Evolutionary conservation across 2,888 invertebrate species (phyloP), one percentile per base, ranked within the genome.

Genomic region (Drosophila subquinaria): DNA sequence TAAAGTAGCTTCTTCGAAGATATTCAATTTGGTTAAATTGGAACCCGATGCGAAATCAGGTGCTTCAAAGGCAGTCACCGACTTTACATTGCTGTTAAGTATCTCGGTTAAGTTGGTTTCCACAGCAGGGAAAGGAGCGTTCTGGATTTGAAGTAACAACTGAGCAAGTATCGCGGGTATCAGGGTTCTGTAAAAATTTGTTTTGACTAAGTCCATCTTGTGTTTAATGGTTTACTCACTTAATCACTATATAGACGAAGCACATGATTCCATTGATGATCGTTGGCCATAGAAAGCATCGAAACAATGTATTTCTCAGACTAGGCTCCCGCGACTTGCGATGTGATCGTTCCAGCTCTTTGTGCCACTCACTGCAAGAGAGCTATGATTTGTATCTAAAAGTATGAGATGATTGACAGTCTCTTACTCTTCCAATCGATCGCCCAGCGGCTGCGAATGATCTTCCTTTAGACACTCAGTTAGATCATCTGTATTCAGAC

Each of bases 211-310:
- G 8, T n/a, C 8, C 13, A 36, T 9, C 35, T 36, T 4, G 4
- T 9, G 3, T 11, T 27, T 9, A 1, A 10, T 2, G 9, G 17
- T 8, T 23, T n/a, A 15, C 89, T 79, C 76, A 93, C 93, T 92
- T 93, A n/a, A 93, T 81, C 5, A 90, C 62, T 42, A 92, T 92
- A 53, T 91, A 93, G 38, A 90, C 73, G n/a, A 95, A 89, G 72
- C 94, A 94, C 91, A 95, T 94, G 70, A 95, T 81, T 59, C 95
- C 94, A 89, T 95, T 96, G 77, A 95, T 93, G 60, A 95, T 93
- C 83, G 95, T 95, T 83, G 95, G 95, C 83, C 94, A 94, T 94
- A 95, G 95, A 92, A 96, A 96, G 33, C 96, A 94, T 73, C 94
- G 94, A 68, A 95, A 93, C 89, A 96, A 94, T 11, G 95, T 95